Conservation (phyloP, 2,113 vertebrate genomes). For the Dryoscopus gambensis region DNA sequence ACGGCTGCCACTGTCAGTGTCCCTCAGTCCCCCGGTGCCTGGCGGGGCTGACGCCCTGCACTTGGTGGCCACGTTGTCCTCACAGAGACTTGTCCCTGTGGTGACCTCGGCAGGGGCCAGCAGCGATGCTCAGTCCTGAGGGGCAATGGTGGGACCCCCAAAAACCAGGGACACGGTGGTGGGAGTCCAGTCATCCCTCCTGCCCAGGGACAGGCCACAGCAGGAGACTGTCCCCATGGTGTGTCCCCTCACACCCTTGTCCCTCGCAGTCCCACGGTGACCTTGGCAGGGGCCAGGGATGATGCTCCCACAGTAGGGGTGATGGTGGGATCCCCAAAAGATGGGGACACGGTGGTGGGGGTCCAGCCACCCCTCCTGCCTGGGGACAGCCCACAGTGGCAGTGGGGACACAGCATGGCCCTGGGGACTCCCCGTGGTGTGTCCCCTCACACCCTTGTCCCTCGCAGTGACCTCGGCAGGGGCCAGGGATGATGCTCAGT, state of each 20-base stretch:
- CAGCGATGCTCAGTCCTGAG: neutral
- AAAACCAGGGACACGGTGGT: neutral
- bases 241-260: neutral
- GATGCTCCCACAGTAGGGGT: neutral
- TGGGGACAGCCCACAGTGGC: neutral
- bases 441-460: neutral
- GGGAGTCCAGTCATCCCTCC: neutral
- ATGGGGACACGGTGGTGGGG: neutral
- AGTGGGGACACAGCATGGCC: neutral
- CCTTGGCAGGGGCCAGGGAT: neutral
- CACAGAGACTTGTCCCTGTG: neutral
- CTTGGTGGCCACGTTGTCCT: neutral
- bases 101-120: neutral
- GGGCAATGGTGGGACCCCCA: neutral
- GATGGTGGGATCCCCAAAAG: neutral
- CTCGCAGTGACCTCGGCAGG: accelerated
- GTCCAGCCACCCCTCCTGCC: neutral
- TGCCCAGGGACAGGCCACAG: neutral
- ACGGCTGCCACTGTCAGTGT: neutral
- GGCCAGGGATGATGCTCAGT: neutral
- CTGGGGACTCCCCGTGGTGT: neutral
- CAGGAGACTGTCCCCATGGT: neutral
- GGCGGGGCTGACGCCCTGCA: neutral
- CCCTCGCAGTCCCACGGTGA: too few relatives aligned
- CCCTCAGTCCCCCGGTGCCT: neutral